Evolutionary conservation across 1,140 invertebrate genomes (phyloP).

Genomic region (Megalopta genalis): DNA sequence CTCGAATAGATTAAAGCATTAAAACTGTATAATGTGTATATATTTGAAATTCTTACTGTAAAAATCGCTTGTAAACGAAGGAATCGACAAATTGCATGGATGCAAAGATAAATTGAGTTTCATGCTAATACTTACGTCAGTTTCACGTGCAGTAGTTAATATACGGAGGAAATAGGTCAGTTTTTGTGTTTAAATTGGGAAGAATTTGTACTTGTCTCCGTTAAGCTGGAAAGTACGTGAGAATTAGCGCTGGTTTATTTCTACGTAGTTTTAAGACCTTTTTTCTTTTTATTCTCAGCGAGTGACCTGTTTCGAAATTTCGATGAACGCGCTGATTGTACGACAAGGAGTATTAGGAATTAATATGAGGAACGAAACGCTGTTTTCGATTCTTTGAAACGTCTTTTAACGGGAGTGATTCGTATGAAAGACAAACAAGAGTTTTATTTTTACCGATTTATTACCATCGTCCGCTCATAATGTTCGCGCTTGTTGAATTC

Average conservation of each 20-base stretch:
- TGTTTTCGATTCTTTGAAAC: background rate
- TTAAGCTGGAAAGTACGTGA: background rate
- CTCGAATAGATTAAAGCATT: background rate
- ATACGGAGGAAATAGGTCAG: background rate
- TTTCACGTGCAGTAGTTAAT: background rate
- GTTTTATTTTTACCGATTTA: slow-evolving; percentile 6
- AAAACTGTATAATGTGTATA: slow-evolving; percentile 1
- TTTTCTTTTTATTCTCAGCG: background rate
- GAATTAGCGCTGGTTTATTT: background rate
- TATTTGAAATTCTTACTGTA: slow-evolving; percentile 1
- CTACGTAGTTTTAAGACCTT: background rate
- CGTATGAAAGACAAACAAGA: background rate
- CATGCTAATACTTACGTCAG: slow-evolving; percentile 13
- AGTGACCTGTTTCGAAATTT: slow-evolving; percentile 12
- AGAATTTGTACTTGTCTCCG: background rate
- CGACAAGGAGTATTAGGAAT: background rate
- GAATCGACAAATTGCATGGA: slow-evolving; percentile 1
- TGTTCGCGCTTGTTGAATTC: slow-evolving; percentile 18
- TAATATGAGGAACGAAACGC: background rate
- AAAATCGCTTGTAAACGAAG: background rate
- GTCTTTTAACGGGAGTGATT: background rate
- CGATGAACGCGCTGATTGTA: slow-evolving; percentile 1
- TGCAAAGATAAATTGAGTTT: background rate
- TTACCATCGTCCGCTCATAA: background rate
- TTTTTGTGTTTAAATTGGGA: background rate